Percentiles rank a stretch among this genome's conserved stretches.
phyloP scores from a whole-genome alignment of 2,888 invertebrate genomes.

The Syrphus vitripennis region DNA sequence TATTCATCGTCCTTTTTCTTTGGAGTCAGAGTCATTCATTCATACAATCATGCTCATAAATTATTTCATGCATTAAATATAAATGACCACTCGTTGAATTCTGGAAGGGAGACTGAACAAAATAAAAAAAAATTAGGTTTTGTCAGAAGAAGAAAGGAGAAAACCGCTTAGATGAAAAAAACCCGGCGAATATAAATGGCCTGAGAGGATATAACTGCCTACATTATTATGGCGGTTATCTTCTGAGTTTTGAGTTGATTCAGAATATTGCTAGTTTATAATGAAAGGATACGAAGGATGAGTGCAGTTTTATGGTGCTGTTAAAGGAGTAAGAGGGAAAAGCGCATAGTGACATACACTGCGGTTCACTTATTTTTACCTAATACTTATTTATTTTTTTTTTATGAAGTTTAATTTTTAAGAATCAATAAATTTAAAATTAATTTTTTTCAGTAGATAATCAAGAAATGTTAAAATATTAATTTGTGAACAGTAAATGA shows the following conservation, averaged over 20 bases:
- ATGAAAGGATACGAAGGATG: background rate
- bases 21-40: constrained; percentile 35
- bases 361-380: background rate
- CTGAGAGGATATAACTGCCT: constrained; percentile 47
- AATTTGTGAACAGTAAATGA: too few relatives aligned
- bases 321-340: background rate
- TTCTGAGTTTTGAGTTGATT: constrained; percentile 20
- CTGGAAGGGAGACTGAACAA: background rate
- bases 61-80: constrained; percentile 63
- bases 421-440: too few relatives aligned
- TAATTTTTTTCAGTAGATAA: too few relatives aligned
- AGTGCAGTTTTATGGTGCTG: constrained; percentile 36
- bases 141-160: background rate
- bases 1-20: constrained; percentile 14
- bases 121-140: too few relatives aligned
- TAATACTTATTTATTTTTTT: background rate
- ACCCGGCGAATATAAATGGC: background rate
- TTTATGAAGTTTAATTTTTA: too few relatives aligned
- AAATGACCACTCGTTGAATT: constrained; percentile 52
- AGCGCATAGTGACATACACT: background rate
- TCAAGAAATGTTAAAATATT: too few relatives aligned
- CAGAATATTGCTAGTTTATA: background rate
- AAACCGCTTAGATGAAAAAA: constrained; percentile 19
- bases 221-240: constrained; percentile 18
- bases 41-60: constrained; percentile 64